Conservation (phyloP, 2,113 vertebrate genomes). For the Cottus gobio region DNA sequence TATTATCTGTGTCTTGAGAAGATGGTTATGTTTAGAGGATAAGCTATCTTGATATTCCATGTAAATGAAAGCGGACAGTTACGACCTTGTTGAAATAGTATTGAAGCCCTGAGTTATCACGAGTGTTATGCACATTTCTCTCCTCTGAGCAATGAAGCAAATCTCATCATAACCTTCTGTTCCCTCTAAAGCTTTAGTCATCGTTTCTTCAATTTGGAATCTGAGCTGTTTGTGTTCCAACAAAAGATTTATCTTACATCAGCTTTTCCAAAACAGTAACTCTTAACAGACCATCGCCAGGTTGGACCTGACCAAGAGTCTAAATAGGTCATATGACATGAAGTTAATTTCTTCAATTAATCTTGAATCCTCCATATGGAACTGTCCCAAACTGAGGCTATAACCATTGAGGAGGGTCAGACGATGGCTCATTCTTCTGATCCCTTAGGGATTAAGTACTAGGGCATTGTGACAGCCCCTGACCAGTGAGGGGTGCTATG, state of each 20-base stretch:
- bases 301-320: background rate
- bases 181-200: background rate
- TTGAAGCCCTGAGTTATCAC: too few species aligned
- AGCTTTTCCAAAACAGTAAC: background rate
- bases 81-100: too few species aligned
- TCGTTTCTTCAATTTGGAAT: background rate
- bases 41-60: background rate
- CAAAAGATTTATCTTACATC: background rate
- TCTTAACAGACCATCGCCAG: background rate
- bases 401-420: background rate
- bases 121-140: too few species aligned
- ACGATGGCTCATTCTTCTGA: too few species aligned
- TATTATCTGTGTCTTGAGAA: too few species aligned
- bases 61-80: background rate
- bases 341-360: too few species aligned
- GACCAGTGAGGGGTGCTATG: slow-evolving; percentile 32
- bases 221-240: background rate
- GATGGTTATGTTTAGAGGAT: too few species aligned
- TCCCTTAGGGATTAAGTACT: rapidly evolving
- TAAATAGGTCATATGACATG: background rate
- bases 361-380: too few species aligned
- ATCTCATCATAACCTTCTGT: background rate
- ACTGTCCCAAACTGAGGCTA: background rate
- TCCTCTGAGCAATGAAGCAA: too few species aligned
- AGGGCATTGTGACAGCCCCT: background rate